Evolutionary conservation across 1,140 invertebrate species (phyloP).

Genomic region (Rhyacophila brunnea): DNA sequence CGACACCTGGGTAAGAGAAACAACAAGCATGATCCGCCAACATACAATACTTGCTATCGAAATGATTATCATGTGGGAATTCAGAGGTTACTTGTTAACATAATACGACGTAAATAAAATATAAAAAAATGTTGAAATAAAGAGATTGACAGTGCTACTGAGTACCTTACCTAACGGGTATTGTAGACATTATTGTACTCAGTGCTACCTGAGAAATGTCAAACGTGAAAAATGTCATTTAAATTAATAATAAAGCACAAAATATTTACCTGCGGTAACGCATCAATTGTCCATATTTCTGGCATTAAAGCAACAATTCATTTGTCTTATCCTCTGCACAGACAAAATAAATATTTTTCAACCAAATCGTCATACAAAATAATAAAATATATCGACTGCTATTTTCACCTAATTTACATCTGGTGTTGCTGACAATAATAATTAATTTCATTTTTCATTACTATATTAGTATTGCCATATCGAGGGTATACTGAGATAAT

Average conservation of each 20-base stretch:
- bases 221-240: conserved; percentile 10
- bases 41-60: too few relatives aligned
- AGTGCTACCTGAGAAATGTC: conserved; percentile 17
- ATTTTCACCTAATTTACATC: conserved; percentile 32
- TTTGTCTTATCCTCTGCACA: conserved; percentile 11
- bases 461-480: too few relatives aligned
- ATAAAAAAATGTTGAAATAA: not conserved
- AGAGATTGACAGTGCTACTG: conserved; percentile 3
- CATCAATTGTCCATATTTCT: conserved; percentile 14
- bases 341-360: conserved; percentile 26
- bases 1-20: too few relatives aligned
- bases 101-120: not conserved
- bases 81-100: too few relatives aligned
- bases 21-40: too few relatives aligned
- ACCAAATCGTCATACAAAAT: conserved; percentile 27
- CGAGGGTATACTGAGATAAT: too few relatives aligned
- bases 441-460: conserved; percentile 3
- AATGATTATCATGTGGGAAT: too few relatives aligned
- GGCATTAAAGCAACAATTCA: conserved; percentile 4
- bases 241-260: not conserved
- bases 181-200: conserved; percentile 11
- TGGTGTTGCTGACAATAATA: conserved; percentile 13
- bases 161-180: conserved; percentile 27
- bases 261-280: conserved; percentile 13
- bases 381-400: conserved; percentile 25